Evolutionary conservation across 30 jellyfish, hydroid and myxozoan species (phyloP).

Genomic region (Rhopilema esculentum): DNA sequence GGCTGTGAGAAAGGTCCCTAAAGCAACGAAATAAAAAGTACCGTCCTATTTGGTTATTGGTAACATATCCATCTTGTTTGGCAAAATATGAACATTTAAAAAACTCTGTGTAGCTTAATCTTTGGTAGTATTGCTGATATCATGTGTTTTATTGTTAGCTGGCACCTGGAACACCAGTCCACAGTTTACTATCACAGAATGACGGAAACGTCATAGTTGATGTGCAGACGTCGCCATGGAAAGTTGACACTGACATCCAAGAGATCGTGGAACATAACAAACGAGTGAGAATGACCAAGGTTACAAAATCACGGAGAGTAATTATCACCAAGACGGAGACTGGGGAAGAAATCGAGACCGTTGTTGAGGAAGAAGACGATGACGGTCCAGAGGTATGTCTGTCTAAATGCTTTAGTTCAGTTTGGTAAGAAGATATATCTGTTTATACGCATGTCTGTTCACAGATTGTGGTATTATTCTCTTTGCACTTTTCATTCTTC

Average conservation of each 20-base stretch:
- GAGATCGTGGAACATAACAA: conserved; percentile 59
- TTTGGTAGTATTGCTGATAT: no score
- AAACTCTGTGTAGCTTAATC: no score
- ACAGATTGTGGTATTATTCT: no score
- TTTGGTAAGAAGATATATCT: neutral
- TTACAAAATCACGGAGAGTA: conserved; percentile 47
- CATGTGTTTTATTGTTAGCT: neutral
- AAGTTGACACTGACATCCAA: conserved; percentile 40
- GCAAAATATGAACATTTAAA: no score
- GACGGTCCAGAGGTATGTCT: conserved; percentile 38
- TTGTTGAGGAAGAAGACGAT: conserved; percentile 65
- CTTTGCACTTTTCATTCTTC: no score
- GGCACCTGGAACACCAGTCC: neutral
- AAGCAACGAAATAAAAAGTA: no score
- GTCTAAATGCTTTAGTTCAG: neutral
- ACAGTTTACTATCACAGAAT: conserved; percentile 10
- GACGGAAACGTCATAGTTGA: conserved; percentile 34
- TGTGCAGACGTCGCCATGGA: conserved; percentile 69
- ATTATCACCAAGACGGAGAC: conserved; percentile 60
- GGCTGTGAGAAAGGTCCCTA: no score
- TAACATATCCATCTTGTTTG: no score
- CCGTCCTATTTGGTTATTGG: no score
- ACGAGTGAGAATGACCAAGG: conserved; percentile 58
- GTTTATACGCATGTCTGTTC: no score
- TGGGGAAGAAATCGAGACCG: conserved; percentile 73